Percentiles rank a stretch among this genome's conserved stretches.
Conservation (phyloP, 92 coral and sea anemone genomes). For the Ricordea florida region DNA sequence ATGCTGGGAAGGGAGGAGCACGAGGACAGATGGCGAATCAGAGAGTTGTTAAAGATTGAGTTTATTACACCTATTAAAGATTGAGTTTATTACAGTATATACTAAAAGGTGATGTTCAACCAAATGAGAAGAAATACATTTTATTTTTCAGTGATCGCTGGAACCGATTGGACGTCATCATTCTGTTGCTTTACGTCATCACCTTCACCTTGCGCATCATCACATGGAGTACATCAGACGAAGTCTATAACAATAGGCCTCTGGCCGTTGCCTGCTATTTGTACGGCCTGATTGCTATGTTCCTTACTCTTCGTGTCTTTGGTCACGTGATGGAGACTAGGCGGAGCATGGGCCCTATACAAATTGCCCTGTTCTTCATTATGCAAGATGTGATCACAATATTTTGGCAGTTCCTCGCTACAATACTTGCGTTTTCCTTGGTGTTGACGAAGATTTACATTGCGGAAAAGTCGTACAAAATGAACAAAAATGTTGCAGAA, state of each 20-base stretch:
- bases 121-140: too few relatives aligned
- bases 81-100: too few relatives aligned
- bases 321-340: slow-evolving; percentile 51
- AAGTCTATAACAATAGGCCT: slow-evolving; percentile 14
- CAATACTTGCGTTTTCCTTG: slow-evolving; percentile 41
- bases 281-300: slow-evolving; percentile 42
- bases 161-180: slow-evolving; percentile 40
- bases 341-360: slow-evolving; percentile 35
- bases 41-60: too few relatives aligned
- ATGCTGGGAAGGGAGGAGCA: too few relatives aligned
- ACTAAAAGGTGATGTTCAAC: too few relatives aligned
- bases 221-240: slow-evolving; percentile 6
- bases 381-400: slow-evolving; percentile 21
- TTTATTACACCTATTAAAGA: too few relatives aligned
- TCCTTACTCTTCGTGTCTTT: slow-evolving; percentile 42
- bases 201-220: slow-evolving; percentile 11
- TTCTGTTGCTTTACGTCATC: neutral
- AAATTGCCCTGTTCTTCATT: slow-evolving; percentile 47
- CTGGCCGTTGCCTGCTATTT: slow-evolving; percentile 35
- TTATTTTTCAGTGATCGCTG: slow-evolving; percentile 50
- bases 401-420: slow-evolving; percentile 30
- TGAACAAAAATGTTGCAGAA: too few relatives aligned
- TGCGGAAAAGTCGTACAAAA: slow-evolving; percentile 10
- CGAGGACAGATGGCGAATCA: too few relatives aligned
- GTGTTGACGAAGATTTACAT: slow-evolving; percentile 36